Evolutionary conservation across 2,888 invertebrate species (phyloP), one percentile per base, ranked within the genome.

Genomic region (Orthonevra nobilis): DNA sequence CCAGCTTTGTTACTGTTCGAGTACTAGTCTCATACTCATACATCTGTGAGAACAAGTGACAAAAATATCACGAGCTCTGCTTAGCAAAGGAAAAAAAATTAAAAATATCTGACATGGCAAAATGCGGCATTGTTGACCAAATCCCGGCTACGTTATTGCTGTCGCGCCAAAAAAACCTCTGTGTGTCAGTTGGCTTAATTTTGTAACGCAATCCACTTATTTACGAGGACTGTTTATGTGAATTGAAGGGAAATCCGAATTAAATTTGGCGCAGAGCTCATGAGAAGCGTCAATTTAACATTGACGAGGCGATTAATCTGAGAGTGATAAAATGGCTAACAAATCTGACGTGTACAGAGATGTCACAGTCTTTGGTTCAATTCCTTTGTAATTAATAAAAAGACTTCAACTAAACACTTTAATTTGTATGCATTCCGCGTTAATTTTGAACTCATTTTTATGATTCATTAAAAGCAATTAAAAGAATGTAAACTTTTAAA

Each of bases 161-260:
- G 36, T 46, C 9, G 3, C 14, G 17, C 1, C 14, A 23, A 3
- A n/a, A n/a, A n/a, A n/a, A n/a, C n/a, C n/a, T 12, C 7, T 38
- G 23, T 23, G 23, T 36, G 19, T 28, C 28, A 50, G 46, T n/a
- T n/a, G n/a, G n/a, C n/a, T n/a, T n/a, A n/a, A 40, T 50, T 69
- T 60, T 34, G 69, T 40, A 70, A 70, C 52, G 36, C 44, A 70
- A 70, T 70, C 60, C 60, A 70, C 34, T 60, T 60, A 50, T 60
- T 58, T 60, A 58, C 38, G 60, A 61, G 44, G 36, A 17, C 38
- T 20, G 26, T 14, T 44, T 5, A 19, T 3, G 4, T 32, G 26
- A 36, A 66, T 46, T 36, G 36, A 7, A 20, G 30, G 32, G 14
- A 63, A 50, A 30, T 40, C 48, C 38, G 5, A 3, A n/a, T n/a